These are phyloP conservation scores for Clivina fossor DNA, from an alignment of 2,888 invertebrate species.

Conservation along the genomic window DNA sequence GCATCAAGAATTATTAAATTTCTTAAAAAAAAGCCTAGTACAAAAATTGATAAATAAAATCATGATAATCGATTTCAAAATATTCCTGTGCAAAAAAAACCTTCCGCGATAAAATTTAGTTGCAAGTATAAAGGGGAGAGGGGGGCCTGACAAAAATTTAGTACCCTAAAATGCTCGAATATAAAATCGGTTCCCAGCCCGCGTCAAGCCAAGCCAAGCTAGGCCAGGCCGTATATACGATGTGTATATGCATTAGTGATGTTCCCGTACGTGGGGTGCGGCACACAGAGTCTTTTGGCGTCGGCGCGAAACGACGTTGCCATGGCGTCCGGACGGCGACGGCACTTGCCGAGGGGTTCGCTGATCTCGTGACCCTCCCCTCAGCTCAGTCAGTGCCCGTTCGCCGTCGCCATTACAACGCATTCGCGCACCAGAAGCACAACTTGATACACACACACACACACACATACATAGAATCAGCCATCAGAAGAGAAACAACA, in stretches of 20 bases:
- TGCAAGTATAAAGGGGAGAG: slow-evolving; percentile 40
- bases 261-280: slow-evolving; percentile 49
- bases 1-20: no score
- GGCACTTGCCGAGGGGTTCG: slow-evolving; percentile 46
- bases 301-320: slow-evolving; percentile 51
- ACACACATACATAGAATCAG: neutral
- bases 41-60: no score
- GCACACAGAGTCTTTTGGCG: slow-evolving; percentile 54
- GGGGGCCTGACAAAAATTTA: no score
- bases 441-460: no score
- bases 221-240: slow-evolving; percentile 46
- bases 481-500: slow-evolving; percentile 4
- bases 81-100: no score
- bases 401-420: slow-evolving; percentile 17
- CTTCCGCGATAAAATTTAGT: no score
- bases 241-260: slow-evolving; percentile 54
- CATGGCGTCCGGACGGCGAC: slow-evolving; percentile 54
- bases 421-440: slow-evolving; percentile 12
- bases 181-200: no score
- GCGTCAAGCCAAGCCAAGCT: no score
- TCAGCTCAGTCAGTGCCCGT: slow-evolving; percentile 59
- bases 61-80: no score
- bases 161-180: no score
- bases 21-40: no score
- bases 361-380: slow-evolving; percentile 50